Evolutionary conservation across 2,797 vertebrate species (phyloP).

Genomic region (Enteromius unitaeniatus): DNA sequence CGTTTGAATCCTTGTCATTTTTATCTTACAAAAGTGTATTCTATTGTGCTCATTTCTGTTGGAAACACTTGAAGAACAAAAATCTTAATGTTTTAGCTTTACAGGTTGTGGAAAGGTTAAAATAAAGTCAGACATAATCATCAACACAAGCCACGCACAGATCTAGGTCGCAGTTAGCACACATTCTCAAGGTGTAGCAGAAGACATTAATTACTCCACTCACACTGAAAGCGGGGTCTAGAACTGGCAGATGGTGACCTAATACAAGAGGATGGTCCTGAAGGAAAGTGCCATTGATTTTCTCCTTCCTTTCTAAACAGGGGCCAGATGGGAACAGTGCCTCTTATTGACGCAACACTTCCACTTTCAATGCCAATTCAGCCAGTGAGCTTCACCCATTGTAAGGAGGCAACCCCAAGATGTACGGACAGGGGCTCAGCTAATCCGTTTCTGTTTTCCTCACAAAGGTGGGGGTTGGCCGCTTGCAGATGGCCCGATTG

Average conservation of each 20-base stretch:
- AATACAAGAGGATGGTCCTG: conserved; percentile 45
- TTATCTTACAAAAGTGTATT: not conserved
- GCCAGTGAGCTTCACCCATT: conserved; percentile 26
- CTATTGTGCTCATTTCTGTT: not conserved
- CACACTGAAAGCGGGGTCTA: conserved; percentile 32
- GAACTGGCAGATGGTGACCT: conserved; percentile 61
- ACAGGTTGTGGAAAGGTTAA: not conserved
- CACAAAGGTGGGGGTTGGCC: conserved; percentile 1
- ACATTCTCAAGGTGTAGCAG: conserved; percentile 27
- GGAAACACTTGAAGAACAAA: not conserved
- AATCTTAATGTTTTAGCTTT: conserved; percentile 7
- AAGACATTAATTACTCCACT: conserved; percentile 49
- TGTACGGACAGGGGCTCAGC: not conserved
- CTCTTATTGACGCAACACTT: conserved; percentile 61
- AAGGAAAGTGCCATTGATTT: conserved; percentile 58
- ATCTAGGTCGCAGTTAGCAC: conserved; percentile 28
- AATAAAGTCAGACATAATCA: conserved; percentile 29
- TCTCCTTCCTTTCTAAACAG: conserved; percentile 39
- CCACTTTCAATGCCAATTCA: conserved; percentile 53
- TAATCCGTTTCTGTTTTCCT: conserved; percentile 10
- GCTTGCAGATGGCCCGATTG: conserved; percentile 25
- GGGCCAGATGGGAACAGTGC: conserved; percentile 66
- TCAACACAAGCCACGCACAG: conserved; percentile 25
- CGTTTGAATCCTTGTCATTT: not conserved
- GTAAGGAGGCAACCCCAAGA: conserved; percentile 33